These are phyloP conservation scores for Solenopsis fugax DNA, from an alignment of 1,140 invertebrate species.

Conservation along the genomic window DNA sequence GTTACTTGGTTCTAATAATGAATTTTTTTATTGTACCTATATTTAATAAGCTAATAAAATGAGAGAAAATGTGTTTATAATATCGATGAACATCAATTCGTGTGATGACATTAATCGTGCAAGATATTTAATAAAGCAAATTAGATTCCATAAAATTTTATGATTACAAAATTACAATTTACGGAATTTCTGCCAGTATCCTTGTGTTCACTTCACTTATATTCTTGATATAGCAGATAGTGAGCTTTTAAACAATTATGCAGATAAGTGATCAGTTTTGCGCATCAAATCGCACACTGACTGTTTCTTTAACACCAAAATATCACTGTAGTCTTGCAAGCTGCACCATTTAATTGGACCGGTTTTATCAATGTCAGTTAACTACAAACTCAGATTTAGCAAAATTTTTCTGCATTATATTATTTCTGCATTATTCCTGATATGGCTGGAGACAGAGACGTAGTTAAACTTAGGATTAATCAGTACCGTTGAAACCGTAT, in stretches of 20 bases:
- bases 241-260: constrained; percentile 7
- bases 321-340: background rate
- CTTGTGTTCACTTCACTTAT: background rate
- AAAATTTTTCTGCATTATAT: constrained; percentile 30
- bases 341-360: constrained; percentile 1
- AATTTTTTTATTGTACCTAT: too few species aligned
- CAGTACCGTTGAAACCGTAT: constrained; percentile 22
- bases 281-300: background rate
- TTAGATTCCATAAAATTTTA: constrained; percentile 4
- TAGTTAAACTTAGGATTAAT: constrained; percentile 26
- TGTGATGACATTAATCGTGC: background rate
- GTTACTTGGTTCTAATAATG: too few species aligned
- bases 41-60: too few species aligned
- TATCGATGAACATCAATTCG: background rate
- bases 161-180: background rate
- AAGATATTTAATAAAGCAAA: background rate
- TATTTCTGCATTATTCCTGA: too few species aligned
- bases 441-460: background rate
- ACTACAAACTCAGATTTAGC: background rate
- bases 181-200: background rate
- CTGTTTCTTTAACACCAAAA: background rate
- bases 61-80: background rate
- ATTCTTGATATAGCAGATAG: background rate
- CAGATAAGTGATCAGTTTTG: background rate
- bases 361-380: constrained; percentile 22